Percentiles rank a stretch among this genome's conserved stretches.
Evolutionary conservation across 1,140 invertebrate genomes (phyloP).

Genomic region (Orchesella cincta): DNA sequence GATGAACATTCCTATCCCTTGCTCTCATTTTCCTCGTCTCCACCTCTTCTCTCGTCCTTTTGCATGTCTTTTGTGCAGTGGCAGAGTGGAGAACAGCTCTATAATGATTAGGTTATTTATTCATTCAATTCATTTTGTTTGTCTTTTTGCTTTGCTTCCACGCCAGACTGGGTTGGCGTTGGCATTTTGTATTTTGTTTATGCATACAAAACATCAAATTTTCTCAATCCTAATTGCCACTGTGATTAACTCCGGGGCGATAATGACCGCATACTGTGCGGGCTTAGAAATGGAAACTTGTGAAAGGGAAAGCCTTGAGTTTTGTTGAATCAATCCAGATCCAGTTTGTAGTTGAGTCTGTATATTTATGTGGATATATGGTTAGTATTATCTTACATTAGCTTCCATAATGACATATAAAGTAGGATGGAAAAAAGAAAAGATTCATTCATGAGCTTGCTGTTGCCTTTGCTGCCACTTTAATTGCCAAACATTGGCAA

Average conservation of each 20-base stretch:
- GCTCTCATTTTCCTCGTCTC: neutral
- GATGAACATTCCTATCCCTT: constrained; percentile 14
- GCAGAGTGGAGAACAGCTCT: neutral
- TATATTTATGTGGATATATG: no score
- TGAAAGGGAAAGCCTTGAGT: no score
- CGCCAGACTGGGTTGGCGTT: neutral
- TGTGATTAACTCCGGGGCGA: constrained; percentile 7
- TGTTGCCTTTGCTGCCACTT: no score
- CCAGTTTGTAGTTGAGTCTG: no score
- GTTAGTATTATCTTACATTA: no score
- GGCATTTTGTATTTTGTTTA: neutral
- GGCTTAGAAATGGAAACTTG: no score
- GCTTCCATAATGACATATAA: no score
- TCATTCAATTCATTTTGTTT: neutral
- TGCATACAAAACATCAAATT: neutral
- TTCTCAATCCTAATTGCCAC: constrained; percentile 13
- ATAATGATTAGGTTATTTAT: neutral
- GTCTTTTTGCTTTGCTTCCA: neutral
- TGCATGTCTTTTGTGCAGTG: neutral
- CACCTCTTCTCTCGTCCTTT: neutral
- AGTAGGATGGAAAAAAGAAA: no score
- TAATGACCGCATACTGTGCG: constrained; percentile 22
- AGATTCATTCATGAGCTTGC: no score
- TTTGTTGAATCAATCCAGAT: no score
- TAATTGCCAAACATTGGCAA: constrained; percentile 13